These are phyloP conservation scores for Plutella xylostella DNA, from an alignment of 2,888 invertebrate species.

Conservation along the genomic window DNA sequence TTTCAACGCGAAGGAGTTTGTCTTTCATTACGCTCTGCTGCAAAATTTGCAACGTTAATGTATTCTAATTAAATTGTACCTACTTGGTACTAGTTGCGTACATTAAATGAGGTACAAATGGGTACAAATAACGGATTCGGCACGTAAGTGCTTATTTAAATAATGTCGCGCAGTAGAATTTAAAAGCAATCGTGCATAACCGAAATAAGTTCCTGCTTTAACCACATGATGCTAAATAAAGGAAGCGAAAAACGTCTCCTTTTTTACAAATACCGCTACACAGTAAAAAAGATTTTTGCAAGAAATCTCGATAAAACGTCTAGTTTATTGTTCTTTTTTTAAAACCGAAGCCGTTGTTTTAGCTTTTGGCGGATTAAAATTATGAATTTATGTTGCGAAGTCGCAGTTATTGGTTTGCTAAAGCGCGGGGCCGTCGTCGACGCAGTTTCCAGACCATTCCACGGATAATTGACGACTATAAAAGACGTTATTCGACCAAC, in stretches of 20 bases:
- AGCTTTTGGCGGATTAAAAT: constrained; percentile 58
- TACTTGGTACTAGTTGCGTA: no score
- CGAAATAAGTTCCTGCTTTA: constrained; percentile 9
- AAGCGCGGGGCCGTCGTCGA: constrained; percentile 27
- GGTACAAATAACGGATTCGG: no score
- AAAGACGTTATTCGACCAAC: constrained; percentile 4
- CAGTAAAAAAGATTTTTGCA: no score
- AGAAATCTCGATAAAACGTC: constrained; percentile 44
- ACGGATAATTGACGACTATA: background rate
- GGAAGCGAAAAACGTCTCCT: constrained; percentile 32
- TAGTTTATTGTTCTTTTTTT: constrained; percentile 46
- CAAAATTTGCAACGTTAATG: no score
- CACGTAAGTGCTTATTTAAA: no score
- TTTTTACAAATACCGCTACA: constrained; percentile 43
- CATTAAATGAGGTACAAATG: no score
- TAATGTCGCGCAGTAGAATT: no score
- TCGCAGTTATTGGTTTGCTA: constrained; percentile 37
- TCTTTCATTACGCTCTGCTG: no score
- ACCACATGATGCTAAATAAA: background rate
- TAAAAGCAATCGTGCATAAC: constrained; percentile 45
- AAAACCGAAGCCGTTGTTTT: constrained; percentile 52
- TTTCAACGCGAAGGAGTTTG: no score
- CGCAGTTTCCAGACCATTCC: no score
- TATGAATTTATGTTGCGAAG: constrained; percentile 51
- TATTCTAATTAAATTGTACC: no score